Evolutionary conservation across 2,888 invertebrate species (phyloP).

Genomic region (Andrena minutula): DNA sequence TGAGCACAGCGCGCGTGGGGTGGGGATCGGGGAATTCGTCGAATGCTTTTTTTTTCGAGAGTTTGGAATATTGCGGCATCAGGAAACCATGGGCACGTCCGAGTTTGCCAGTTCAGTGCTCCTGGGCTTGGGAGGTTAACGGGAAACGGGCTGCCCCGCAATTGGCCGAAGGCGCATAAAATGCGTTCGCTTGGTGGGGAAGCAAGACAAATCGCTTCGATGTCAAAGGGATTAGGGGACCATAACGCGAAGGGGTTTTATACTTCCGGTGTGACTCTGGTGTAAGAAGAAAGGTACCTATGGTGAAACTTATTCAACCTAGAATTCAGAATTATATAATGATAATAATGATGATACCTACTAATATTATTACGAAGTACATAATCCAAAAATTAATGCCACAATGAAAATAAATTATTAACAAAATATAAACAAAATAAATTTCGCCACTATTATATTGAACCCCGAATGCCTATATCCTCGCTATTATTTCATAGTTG

Average conservation of each 20-base stretch:
- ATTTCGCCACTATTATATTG: too few species aligned
- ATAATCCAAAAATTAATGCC: too few species aligned
- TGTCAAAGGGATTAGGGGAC: conserved; percentile 78
- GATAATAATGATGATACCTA: too few species aligned
- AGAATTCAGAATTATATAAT: too few species aligned
- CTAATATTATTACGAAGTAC: too few species aligned
- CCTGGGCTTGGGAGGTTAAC: conserved; percentile 41
- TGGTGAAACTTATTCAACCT: too few species aligned
- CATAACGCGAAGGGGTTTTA: conserved; percentile 53
- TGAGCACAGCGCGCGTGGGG: background rate
- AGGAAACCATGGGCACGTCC: conserved; percentile 77
- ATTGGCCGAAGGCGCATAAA: conserved; percentile 75
- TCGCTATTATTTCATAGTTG: too few species aligned
- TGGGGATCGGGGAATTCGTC: conserved; percentile 5
- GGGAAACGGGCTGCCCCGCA: conserved; percentile 48
- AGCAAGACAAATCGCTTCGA: conserved; percentile 79
- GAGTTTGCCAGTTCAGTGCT: conserved; percentile 53
- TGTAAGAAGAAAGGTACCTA: background rate
- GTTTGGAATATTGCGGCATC: conserved; percentile 75
- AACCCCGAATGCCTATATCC: too few species aligned
- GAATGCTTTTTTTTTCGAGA: conserved; percentile 72
- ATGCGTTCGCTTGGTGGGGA: conserved; percentile 68
- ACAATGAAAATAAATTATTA: too few species aligned
- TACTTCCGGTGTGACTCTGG: conserved; percentile 20
- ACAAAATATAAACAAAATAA: too few species aligned